Evolutionary conservation across 2,888 invertebrate species (phyloP).

Genomic region (Lamproptera curius): DNA sequence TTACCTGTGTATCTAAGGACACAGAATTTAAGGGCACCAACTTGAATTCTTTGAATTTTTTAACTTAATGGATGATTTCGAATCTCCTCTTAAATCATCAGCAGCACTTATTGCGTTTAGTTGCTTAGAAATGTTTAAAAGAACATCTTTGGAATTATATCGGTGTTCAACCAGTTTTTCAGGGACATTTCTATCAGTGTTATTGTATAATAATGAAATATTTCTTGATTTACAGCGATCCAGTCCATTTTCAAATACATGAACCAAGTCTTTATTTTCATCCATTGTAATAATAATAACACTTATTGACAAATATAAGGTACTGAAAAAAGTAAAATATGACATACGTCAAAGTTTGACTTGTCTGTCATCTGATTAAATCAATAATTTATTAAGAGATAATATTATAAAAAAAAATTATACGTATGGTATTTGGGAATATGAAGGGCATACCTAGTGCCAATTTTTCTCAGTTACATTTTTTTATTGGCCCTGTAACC

Average conservation of each 20-base stretch:
- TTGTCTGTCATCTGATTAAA: no score
- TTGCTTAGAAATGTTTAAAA: slow-evolving; percentile 46
- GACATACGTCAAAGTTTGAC: no score
- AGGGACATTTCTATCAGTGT: slow-evolving; percentile 22
- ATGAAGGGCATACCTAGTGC: no score
- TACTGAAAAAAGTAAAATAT: no score
- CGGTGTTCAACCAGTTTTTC: background rate
- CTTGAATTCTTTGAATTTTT: slow-evolving; percentile 31
- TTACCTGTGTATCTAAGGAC: slow-evolving; percentile 27
- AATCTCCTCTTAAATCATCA: slow-evolving; percentile 34
- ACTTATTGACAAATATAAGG: no score
- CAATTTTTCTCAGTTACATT: no score
- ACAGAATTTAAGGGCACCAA: slow-evolving; percentile 44
- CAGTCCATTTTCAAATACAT: slow-evolving; percentile 40
- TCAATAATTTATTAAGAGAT: no score
- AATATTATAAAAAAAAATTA: no score
- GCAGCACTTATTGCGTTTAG: slow-evolving; percentile 53
- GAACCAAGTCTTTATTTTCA: slow-evolving; percentile 22
- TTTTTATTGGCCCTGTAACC: no score
- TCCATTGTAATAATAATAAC: no score
- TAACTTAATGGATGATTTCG: slow-evolving; percentile 23
- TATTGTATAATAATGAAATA: slow-evolving; percentile 35
- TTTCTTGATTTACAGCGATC: slow-evolving; percentile 24
- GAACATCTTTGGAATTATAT: slow-evolving; percentile 42
- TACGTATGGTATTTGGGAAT: no score